A percentile compares a stretch with the other conserved stretches of the same genome.
Conservation (phyloP, 1,140 invertebrate species). For the Sitophilus oryzae region DNA sequence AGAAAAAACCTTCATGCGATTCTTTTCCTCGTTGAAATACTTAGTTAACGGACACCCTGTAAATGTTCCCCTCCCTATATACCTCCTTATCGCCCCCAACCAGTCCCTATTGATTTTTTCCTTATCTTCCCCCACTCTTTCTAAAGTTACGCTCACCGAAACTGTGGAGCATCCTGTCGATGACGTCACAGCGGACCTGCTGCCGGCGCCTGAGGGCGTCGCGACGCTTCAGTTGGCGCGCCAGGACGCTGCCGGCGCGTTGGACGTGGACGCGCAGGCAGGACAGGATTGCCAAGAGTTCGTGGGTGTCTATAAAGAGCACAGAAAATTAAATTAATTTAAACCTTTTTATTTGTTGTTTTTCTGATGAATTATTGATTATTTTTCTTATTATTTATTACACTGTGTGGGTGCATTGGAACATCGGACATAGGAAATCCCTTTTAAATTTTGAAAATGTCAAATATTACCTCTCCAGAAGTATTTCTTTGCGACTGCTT, state of each 20-base stretch:
- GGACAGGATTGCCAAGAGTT: constrained; percentile 15
- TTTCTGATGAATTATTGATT: neutral
- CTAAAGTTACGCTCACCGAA: too few relatives aligned
- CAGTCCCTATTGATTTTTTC: neutral
- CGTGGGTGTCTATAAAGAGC: too few relatives aligned
- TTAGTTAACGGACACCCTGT: neutral
- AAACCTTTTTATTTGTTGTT: too few relatives aligned
- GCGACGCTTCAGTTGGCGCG: constrained; percentile 41
- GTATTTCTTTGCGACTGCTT: too few relatives aligned
- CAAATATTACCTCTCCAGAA: too few relatives aligned
- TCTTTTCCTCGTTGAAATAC: too few relatives aligned
- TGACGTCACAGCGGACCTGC: constrained; percentile 39
- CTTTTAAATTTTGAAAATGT: too few relatives aligned
- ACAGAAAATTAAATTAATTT: too few relatives aligned
- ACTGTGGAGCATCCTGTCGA: constrained; percentile 32
- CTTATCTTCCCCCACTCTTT: constrained; percentile 38
- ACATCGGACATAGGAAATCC: too few relatives aligned
- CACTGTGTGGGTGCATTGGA: too few relatives aligned
- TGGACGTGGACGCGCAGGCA: constrained; percentile 21
- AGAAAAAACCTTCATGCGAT: too few relatives aligned
- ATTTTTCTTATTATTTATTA: too few relatives aligned
- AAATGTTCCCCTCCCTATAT: neutral
- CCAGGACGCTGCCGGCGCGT: constrained; percentile 28
- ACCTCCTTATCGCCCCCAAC: neutral
- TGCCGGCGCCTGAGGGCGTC: constrained; percentile 41